Percentiles rank a stretch among this genome's conserved stretches.
These are phyloP conservation scores for Theretra japonica DNA, from an alignment of 2,888 invertebrate genomes.

Conservation along the genomic window DNA sequence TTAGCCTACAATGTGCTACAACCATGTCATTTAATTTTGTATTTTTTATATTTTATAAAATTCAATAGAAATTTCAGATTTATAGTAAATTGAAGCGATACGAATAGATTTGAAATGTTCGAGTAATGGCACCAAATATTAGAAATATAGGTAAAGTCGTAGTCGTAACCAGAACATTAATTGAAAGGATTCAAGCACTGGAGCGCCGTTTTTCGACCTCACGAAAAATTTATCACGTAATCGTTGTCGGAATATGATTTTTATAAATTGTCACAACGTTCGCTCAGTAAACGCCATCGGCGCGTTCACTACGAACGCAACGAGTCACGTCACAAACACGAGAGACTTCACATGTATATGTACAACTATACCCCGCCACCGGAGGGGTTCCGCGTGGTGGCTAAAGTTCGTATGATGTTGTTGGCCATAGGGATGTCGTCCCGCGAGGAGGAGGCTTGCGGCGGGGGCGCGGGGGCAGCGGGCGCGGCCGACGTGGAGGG, in stretches of 20 bases:
- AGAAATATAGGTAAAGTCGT: no score
- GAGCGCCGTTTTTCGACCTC: neutral
- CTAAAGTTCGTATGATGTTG: slow-evolving; percentile 73
- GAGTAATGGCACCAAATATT: no score
- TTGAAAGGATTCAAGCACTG: neutral
- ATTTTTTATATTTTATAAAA: no score
- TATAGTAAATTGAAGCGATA: no score
- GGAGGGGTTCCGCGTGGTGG: slow-evolving; percentile 55
- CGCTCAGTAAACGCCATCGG: neutral
- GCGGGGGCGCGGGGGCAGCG: slow-evolving; percentile 29
- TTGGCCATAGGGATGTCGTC: slow-evolving; percentile 71
- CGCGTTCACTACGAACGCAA: neutral
- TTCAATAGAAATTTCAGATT: no score
- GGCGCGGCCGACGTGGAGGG: slow-evolving; percentile 37
- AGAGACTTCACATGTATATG: neutral
- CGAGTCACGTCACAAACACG: neutral
- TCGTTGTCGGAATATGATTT: neutral
- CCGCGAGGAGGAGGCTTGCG: slow-evolving; percentile 39
- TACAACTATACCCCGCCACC: slow-evolving; percentile 38
- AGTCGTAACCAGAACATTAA: neutral
- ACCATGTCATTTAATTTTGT: no score
- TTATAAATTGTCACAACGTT: neutral
- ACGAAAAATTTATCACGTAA: no score
- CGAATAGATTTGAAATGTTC: no score
- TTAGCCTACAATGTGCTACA: no score